A percentile compares a stretch with the other conserved stretches of the same genome.
Conservation (phyloP, 1,140 invertebrate genomes). For the Microvelia longipes region DNA sequence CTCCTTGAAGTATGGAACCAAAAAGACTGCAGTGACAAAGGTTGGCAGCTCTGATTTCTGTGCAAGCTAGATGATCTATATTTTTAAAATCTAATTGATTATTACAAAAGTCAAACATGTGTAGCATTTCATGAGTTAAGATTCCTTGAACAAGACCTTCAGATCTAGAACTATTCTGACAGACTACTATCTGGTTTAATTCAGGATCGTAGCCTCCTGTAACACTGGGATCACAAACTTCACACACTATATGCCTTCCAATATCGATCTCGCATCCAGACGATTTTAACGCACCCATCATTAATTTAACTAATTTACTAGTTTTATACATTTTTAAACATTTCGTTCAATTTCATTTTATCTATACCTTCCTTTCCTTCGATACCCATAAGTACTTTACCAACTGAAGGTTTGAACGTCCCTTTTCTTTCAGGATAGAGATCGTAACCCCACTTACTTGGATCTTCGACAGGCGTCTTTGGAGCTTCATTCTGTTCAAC, state of each 20-base stretch:
- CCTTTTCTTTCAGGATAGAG: slow-evolving; percentile 70
- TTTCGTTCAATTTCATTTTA: slow-evolving; percentile 62
- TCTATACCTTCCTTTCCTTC: slow-evolving; percentile 50
- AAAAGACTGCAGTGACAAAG: slow-evolving; percentile 79
- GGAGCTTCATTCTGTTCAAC: neutral
- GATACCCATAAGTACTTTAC: slow-evolving; percentile 38
- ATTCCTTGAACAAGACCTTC: slow-evolving; percentile 56
- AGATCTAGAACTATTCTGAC: slow-evolving; percentile 61
- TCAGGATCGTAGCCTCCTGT: slow-evolving; percentile 84
- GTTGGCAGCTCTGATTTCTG: slow-evolving; percentile 83
- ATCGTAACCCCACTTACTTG: slow-evolving; percentile 47
- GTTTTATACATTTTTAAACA: slow-evolving; percentile 53
- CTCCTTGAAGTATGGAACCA: slow-evolving; percentile 58
- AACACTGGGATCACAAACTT: slow-evolving; percentile 65
- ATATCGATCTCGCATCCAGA: slow-evolving; percentile 49
- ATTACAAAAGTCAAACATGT: slow-evolving; percentile 90
- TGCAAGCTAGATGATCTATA: slow-evolving; percentile 84
- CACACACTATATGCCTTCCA: slow-evolving; percentile 76
- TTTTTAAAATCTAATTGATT: slow-evolving; percentile 80
- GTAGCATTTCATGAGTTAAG: slow-evolving; percentile 82
- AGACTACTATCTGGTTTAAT: slow-evolving; percentile 81
- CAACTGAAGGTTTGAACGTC: slow-evolving; percentile 37
- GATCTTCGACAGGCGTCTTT: neutral
- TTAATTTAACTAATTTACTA: slow-evolving; percentile 66
- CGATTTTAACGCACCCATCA: slow-evolving; percentile 67